Evolutionary conservation across 2,888 invertebrate genomes (phyloP).

Genomic region (Rotaria magnacalcarata): DNA sequence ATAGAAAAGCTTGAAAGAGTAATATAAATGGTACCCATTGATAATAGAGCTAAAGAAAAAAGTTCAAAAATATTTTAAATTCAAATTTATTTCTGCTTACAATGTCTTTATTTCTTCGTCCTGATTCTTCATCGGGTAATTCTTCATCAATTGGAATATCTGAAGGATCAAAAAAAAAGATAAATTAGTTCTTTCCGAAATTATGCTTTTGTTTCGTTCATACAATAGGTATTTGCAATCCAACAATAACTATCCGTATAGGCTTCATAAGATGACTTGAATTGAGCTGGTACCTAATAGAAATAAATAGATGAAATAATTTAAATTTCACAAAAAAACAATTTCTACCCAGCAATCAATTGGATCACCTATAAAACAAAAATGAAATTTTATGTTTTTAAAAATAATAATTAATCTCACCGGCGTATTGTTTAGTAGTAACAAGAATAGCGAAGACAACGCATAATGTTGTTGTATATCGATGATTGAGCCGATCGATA

Average conservation of each 20-base stretch:
- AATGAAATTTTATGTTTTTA: no score
- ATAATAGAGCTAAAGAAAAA: conserved; percentile 37
- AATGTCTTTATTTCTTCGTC: conserved; percentile 16
- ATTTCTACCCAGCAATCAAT: conserved; percentile 23
- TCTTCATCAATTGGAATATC: conserved; percentile 45
- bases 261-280: conserved; percentile 41
- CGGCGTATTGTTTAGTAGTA: conserved; percentile 45
- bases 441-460: conserved; percentile 44
- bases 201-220: no score
- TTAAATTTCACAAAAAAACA: neutral
- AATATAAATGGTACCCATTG: conserved; percentile 47
- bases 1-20: conserved; percentile 46
- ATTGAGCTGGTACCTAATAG: conserved; percentile 43
- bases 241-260: conserved; percentile 45
- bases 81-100: neutral
- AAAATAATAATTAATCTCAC: neutral
- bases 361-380: neutral
- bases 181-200: neutral
- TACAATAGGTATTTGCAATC: conserved; percentile 41
- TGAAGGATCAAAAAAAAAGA: neutral
- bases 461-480: conserved; percentile 42
- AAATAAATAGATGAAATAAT: neutral
- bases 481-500: conserved; percentile 40
- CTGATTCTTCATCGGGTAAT: conserved; percentile 31
- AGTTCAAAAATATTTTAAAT: neutral